Evolutionary conservation across 2,797 vertebrate genomes (phyloP).

Genomic region (Gymnothorax javanicus): DNA sequence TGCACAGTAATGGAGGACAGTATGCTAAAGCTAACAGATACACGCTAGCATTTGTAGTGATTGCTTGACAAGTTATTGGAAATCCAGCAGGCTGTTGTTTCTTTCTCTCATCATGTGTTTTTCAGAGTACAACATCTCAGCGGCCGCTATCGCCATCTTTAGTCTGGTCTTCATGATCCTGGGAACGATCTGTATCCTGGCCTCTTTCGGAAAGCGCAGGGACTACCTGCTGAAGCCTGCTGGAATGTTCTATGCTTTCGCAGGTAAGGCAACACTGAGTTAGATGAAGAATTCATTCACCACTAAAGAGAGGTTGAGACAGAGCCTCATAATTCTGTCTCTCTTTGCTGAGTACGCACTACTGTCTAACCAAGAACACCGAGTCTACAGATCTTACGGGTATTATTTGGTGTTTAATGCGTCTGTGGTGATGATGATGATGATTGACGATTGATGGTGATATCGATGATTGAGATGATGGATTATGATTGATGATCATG

Average conservation of each 20-base stretch:
- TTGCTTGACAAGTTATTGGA: neutral
- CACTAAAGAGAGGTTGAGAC: no score
- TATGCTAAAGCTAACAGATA: neutral
- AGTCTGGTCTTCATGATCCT: conserved; percentile 85
- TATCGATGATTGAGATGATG: no score
- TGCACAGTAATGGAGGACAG: neutral
- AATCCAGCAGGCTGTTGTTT: neutral
- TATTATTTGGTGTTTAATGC: no score
- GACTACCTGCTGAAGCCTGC: conserved; percentile 93
- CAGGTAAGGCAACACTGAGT: conserved; percentile 70
- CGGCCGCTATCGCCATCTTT: conserved; percentile 94
- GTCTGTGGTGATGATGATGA: no score
- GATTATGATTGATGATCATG: no score
- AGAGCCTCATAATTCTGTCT: no score
- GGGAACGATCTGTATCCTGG: conserved; percentile 79
- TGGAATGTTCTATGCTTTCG: conserved; percentile 91
- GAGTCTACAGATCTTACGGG: no score
- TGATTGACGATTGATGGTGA: no score
- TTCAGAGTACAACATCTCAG: conserved; percentile 96
- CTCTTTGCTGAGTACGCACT: no score
- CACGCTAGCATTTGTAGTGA: no score
- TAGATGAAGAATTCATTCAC: neutral
- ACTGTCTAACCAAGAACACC: no score
- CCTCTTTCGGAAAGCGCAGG: conserved; percentile 79
- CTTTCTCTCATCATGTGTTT: neutral